Percentiles rank a stretch among this genome's conserved stretches.
These are phyloP conservation scores for Ophion obscuratus DNA, from an alignment of 2,888 invertebrate species.

Conservation along the genomic window DNA sequence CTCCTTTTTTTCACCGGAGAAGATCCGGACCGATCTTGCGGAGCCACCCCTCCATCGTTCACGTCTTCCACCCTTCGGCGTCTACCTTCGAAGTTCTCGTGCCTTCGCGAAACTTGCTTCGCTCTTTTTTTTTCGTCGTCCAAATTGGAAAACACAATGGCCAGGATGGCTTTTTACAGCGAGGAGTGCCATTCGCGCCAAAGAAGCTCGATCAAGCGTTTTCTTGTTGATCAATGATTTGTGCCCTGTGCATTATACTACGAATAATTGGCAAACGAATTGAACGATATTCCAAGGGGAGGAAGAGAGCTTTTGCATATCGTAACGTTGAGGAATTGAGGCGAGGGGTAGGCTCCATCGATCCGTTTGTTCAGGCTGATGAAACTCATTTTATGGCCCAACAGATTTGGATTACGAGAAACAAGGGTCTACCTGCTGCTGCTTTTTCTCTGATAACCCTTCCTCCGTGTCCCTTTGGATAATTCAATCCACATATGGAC, in stretches of 20 bases:
- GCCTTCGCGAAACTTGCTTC: slow-evolving; percentile 52
- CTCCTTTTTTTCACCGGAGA: slow-evolving; percentile 56
- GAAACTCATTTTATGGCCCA: slow-evolving; percentile 12
- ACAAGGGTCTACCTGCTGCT: slow-evolving; percentile 27
- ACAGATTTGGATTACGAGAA: slow-evolving; percentile 34
- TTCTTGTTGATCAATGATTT: slow-evolving; percentile 61
- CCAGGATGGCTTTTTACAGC: slow-evolving; percentile 54
- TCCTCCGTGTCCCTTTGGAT: slow-evolving; percentile 6
- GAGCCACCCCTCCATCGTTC: slow-evolving; percentile 45
- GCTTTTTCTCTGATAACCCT: not conserved
- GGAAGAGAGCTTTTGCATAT: slow-evolving; percentile 38
- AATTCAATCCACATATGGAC: slow-evolving; percentile 13
- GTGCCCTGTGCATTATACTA: slow-evolving; percentile 38
- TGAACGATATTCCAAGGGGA: slow-evolving; percentile 29
- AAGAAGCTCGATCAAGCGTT: slow-evolving; percentile 49
- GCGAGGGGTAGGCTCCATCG: slow-evolving; percentile 10
- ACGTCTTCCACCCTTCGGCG: slow-evolving; percentile 45
- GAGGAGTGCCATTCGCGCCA: slow-evolving; percentile 30
- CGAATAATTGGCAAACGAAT: slow-evolving; percentile 54
- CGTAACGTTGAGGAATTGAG: slow-evolving; percentile 28
- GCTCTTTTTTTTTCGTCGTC: slow-evolving; percentile 33
- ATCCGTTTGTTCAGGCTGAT: slow-evolving; percentile 23
- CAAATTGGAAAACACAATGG: slow-evolving; percentile 70
- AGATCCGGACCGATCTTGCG: slow-evolving; percentile 52
- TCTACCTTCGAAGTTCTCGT: slow-evolving; percentile 62